Evolutionary conservation across 2,113 vertebrate species (phyloP), one percentile per base, ranked within the genome.

Genomic region (Australoheros scitulus): DNA sequence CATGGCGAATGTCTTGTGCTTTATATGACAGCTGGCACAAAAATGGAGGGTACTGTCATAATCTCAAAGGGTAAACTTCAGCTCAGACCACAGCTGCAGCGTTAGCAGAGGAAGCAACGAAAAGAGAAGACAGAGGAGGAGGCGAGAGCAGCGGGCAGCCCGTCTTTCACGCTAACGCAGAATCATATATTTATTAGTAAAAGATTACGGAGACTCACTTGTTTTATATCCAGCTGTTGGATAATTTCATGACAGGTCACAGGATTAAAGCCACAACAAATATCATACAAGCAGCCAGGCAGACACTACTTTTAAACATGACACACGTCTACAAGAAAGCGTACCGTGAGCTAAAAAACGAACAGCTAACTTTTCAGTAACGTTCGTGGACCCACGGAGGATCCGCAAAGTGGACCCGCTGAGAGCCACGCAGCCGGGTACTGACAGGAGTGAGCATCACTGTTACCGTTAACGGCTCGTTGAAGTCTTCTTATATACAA

Each of bases 41-140:
- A 97, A 96, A 97, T 97, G 96, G 96, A 97, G 97, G 96, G 96
- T 97, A 97, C 96, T 96, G 96, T 96, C 96, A 97, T 97, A 97
- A 96, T 97, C 96, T 97, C 96, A 97, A 97, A 97, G 96, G 96
- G 95, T 94, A 96, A 93, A 97, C 96, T 95, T 96, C 94, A 95
- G 90, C 95, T 94, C 95, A 95, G 94, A 94, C 95, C 86, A 95
- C 94, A 94, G 79, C 87, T 70, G 81, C 96, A 63, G 95, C 96
- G 76, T 82, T 82, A 96, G 96, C 96, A 64, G 43, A 95, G 95
- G 94, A 91, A 95, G 91, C 89, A 70, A 88, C 92, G 96, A 97
- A 96, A 97, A 96, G 94, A 94, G 89, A 94, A 80, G 84, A 88
- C 34, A 74, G 77, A 80, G 59, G 36, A 0, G 68, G 81, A 6